phyloP scores from a whole-genome alignment of 1,140 invertebrate species.

The Anastrepha ludens region DNA sequence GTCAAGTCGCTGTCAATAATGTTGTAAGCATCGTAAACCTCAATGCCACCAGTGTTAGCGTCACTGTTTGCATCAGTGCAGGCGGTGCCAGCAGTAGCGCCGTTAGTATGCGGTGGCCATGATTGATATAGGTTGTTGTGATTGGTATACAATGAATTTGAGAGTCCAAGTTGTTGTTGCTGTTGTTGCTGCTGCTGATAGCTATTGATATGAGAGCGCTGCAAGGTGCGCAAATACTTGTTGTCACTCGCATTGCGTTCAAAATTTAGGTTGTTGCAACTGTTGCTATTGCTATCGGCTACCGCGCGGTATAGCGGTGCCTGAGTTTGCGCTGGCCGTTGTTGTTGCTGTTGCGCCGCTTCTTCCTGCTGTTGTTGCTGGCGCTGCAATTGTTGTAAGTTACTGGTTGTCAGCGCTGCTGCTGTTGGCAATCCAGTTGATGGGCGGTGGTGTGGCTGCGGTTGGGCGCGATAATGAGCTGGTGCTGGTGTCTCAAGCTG shows the following conservation, averaged over 20 bases:
- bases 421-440: neutral
- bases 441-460: neutral
- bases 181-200: slow-evolving; percentile 64
- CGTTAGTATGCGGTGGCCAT: neutral
- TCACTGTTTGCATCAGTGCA: neutral
- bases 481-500: neutral
- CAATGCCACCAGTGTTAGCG: slow-evolving; percentile 49
- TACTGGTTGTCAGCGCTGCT: slow-evolving; percentile 24
- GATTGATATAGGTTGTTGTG: slow-evolving; percentile 39
- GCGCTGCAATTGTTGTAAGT: slow-evolving; percentile 32
- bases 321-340: slow-evolving; percentile 60
- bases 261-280: slow-evolving; percentile 49
- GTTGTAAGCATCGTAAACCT: slow-evolving; percentile 15
- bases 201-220: slow-evolving; percentile 57
- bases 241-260: slow-evolving; percentile 41
- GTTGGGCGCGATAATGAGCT: neutral
- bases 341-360: slow-evolving; percentile 48
- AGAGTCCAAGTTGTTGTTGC: slow-evolving; percentile 58
- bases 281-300: slow-evolving; percentile 41
- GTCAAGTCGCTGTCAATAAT: slow-evolving; percentile 29
- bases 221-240: slow-evolving; percentile 54
- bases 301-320: slow-evolving; percentile 56
- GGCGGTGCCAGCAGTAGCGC: neutral
- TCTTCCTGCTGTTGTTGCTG: slow-evolving; percentile 59
- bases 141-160: slow-evolving; percentile 20